Percentiles rank a stretch among this genome's conserved stretches.
Conservation (phyloP, 2,113 vertebrate genomes). For the Hiodon alosoides region DNA sequence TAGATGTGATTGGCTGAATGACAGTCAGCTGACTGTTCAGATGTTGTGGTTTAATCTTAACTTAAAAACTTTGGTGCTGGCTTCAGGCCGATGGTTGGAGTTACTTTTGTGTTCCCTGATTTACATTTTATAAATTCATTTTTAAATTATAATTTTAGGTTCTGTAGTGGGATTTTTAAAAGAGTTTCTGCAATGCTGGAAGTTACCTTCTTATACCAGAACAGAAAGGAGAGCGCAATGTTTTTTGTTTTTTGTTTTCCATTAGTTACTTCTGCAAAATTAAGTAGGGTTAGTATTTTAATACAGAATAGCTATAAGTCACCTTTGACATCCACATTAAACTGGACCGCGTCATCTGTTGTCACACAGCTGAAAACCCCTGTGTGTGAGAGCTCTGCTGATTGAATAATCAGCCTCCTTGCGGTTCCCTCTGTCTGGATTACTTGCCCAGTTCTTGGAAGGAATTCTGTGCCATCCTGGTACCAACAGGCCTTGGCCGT, state of each 20-base stretch:
- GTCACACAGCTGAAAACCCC: slow-evolving; percentile 61
- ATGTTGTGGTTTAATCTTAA: no score
- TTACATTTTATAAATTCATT: no score
- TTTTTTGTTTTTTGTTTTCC: neutral
- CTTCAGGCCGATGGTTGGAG: no score
- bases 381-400: slow-evolving; percentile 52
- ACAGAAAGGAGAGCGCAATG: neutral
- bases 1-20: no score
- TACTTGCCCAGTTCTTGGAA: slow-evolving; percentile 45
- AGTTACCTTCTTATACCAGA: neutral
- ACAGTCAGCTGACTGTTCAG: no score
- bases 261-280: slow-evolving; percentile 1
- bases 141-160: no score
- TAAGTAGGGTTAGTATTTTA: slow-evolving; percentile 10
- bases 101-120: no score
- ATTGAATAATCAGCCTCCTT: slow-evolving; percentile 52
- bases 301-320: slow-evolving; percentile 13
- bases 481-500: slow-evolving; percentile 51
- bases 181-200: neutral
- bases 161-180: no score
- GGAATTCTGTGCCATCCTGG: slow-evolving; percentile 52
- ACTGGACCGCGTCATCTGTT: slow-evolving; percentile 56
- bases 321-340: slow-evolving; percentile 57
- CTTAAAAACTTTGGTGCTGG: no score
- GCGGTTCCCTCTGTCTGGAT: slow-evolving; percentile 55